Evolutionary conservation across 2,888 invertebrate genomes (phyloP), one percentile per base, ranked within the genome.

Genomic region (Cephus pygmeus): DNA sequence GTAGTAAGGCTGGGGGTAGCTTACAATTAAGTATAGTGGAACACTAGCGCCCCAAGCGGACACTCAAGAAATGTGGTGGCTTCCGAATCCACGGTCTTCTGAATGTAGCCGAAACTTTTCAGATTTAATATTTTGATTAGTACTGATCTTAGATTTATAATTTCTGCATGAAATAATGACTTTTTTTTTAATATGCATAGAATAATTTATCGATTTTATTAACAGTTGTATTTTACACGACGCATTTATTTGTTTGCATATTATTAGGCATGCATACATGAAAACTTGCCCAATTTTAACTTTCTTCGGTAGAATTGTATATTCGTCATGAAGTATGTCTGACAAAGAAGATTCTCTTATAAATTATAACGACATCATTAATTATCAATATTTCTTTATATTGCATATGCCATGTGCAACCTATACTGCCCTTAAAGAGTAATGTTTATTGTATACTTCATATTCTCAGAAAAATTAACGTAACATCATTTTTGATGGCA

Each of bases 1-100:
- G 87, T 86, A 85, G 86, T 84, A 82, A 83, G 86, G 83, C 83
- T 86, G 87, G 87, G 86, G 88, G 85, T 86, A 86, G 86, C 81
- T 83, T 56, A 56, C 56, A 56, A 56, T 56, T 56, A 56, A 56
- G 56, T 34, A 33, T 81, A 82, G 80, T 79, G 83, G 79, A 83
- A 80, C 83, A 83, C 82, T 80, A 82, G 84, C 85, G 85, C 84
- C 77, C 30, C 71, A 33, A 15, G 15, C 31, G 71, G 71, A 33
- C 71, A 34, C 15, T 71, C 23, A 31, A 31, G 34, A 34, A 31
- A 71, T 56, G 56, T 56, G 23, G 56, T 56, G 23, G 56, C 9
- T 23, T 56, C 56, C 2, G 23, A 23, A 23, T 40, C 1, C 11
- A 34, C 11, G 34, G 11, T 34, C 15, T 40, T 40, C 40, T 4